Evolutionary conservation across 2,888 invertebrate genomes (phyloP), one percentile per base, ranked within the genome.

Genomic region (Callyntrura guangdongensis): DNA sequence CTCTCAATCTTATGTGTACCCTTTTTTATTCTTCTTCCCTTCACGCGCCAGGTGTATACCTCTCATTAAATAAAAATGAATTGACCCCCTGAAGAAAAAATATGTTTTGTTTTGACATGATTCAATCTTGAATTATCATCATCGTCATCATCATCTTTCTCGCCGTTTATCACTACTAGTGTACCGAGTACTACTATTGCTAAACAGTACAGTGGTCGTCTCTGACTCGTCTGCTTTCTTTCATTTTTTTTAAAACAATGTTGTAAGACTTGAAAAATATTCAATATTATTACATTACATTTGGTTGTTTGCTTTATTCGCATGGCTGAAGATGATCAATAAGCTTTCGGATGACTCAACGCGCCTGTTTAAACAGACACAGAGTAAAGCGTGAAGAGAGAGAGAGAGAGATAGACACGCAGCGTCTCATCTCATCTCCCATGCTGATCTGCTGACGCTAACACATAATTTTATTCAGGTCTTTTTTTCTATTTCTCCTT

Each of bases 61-160:
- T 11, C 22, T 64, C 9, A 64, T 17, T 17, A 64, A 64, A 64
- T 64, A n/a, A 17, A 22, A 12, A 12, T 36, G 36, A 36, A 36
- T 36, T 36, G 36, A 36, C 36, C 36, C 45, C n/a, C 45, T 72
- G 47, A 72, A 27, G 72, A 72, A 36, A 45, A 72, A 27, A 12
- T 45, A 36, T 72, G 72, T 72, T 72, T 27, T 72, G 25, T 72
- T 72, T 72, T 67, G 72, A 74, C 74, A 74, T 74, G 74, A 74
- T 74, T 49, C 74, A 74, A 74, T 53, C 47, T 69, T 69, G n/a
- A 69, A 25, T 69, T 25, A 69, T 69, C 59, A 61, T 20, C 59
- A 25, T 53, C 53, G 14, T 53, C 12, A 6, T 17, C n/a, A 17
- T 14, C 22, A 64, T 64, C 64, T 1, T 64, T 17, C 12, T 64